Base-by-base conservation (phyloP, 35 echinoderm and acorn worm species). In the Ophioderma brevispina region DNA sequence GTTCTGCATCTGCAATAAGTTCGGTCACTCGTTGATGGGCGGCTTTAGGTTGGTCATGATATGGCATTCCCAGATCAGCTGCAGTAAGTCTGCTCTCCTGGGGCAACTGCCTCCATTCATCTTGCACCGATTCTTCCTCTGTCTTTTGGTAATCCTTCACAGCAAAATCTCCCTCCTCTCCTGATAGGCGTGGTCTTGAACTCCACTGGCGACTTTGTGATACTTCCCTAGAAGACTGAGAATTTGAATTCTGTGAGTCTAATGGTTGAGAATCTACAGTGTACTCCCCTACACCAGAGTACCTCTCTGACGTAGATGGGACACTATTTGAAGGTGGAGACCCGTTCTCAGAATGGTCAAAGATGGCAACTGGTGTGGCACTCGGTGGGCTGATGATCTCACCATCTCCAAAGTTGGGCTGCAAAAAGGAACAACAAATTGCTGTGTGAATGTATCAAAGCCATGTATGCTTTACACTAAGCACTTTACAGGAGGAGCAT, bases 371-470 rank as follows among this genome's bases (percentile, higher is more conserved):
- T 0, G 83, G 83, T 19, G 52, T 32, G 25, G 33, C 35, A 19
- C 33, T 23, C 23, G 52, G 46, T 23, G 83, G 83, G 18, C 49
- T 85, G 15, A 64, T 64, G 32, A 85, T 85, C 4, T 85, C 49
- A 34, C 83, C 83, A 0, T 52, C 63, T 13, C 83, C 83, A 85
- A 85, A 85, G 35, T 37, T 85, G 10, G 83, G 83, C 83, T 85
- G n/a, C 19, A 64, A 36, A 17, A 70, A 46, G 41, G 17, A 46
- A 46, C 41, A 46, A 46, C 17, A 46, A 46, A 8, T 4, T 46
- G 41, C 17, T 39, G 31, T 33, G 17, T 11, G 33, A 35, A 5
- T 86, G 34, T 64, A 55, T 37, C 25, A 0, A 64, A 63, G n/a
- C n/a, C n/a, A n/a, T n/a, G n/a, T n/a, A n/a, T n/a, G n/a, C n/a